A percentile compares a stretch with the other conserved stretches of the same genome.
Evolutionary conservation across 1,140 invertebrate genomes (phyloP).

Genomic region (Euwallacea fornicatus): DNA sequence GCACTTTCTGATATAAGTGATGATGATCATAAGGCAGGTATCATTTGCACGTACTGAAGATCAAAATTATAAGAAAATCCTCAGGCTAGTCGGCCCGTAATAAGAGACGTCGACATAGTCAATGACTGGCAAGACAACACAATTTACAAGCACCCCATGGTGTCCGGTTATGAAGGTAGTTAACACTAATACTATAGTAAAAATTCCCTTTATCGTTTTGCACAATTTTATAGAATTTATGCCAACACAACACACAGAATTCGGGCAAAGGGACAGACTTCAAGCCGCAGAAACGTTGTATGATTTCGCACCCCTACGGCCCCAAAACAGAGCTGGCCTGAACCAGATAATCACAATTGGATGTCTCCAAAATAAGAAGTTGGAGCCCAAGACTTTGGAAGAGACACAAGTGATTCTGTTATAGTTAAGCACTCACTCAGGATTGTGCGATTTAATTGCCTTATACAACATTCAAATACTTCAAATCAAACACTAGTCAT

Average conservation of each 20-base stretch:
- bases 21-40: slow-evolving; percentile 61
- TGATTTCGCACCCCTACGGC: slow-evolving; percentile 65
- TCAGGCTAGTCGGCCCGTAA: slow-evolving; percentile 61
- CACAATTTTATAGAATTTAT: slow-evolving; percentile 63
- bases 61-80: slow-evolving; percentile 4
- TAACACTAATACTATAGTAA: neutral
- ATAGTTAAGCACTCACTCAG: too few relatives aligned
- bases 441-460: too few relatives aligned
- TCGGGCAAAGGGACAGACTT: slow-evolving; percentile 67
- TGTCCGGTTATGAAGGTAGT: slow-evolving; percentile 69
- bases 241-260: slow-evolving; percentile 61
- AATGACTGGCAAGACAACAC: slow-evolving; percentile 64
- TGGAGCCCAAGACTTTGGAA: slow-evolving; percentile 60
- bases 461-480: too few relatives aligned
- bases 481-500: too few relatives aligned
- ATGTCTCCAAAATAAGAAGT: slow-evolving; percentile 60
- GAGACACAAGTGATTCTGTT: slow-evolving; percentile 61
- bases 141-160: slow-evolving; percentile 68
- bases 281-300: slow-evolving; percentile 68
- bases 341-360: slow-evolving; percentile 59
- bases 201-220: neutral
- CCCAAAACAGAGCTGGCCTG: slow-evolving; percentile 58
- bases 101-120: slow-evolving; percentile 64
- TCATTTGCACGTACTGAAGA: slow-evolving; percentile 5
- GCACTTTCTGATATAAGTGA: slow-evolving; percentile 65